Percentiles rank a stretch among this genome's conserved stretches.
phyloP scores from a whole-genome alignment of 2,888 invertebrate genomes.

The Parnassius smintheus region DNA sequence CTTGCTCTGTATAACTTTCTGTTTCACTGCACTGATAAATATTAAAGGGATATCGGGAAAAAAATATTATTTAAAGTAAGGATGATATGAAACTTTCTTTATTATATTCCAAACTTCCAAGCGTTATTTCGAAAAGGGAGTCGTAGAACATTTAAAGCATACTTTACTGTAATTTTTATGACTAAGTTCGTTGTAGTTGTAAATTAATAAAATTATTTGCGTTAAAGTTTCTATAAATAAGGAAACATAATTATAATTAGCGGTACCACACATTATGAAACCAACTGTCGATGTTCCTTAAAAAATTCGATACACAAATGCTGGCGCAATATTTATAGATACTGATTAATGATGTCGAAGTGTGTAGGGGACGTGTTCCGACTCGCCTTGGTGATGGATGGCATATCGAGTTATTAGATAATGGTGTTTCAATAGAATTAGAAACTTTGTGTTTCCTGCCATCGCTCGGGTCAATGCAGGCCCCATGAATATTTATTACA shows the following conservation, averaged over 20 bases:
- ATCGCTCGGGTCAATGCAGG: slow-evolving; percentile 43
- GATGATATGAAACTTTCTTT: no score
- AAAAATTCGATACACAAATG: slow-evolving; percentile 69
- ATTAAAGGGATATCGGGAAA: no score
- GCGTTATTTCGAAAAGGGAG: no score
- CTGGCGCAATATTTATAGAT: slow-evolving; percentile 74
- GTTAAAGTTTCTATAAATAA: no score
- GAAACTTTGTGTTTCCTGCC: slow-evolving; percentile 72
- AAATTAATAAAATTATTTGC: no score
- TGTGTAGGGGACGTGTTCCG: slow-evolving; percentile 63
- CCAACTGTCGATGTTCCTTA: slow-evolving; percentile 23
- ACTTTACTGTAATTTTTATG: no score
- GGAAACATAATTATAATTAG: slow-evolving; percentile 16
- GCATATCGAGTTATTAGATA: slow-evolving; percentile 72
- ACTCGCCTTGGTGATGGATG: slow-evolving; percentile 63
- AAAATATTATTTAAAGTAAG: no score
- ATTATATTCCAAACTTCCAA: no score
- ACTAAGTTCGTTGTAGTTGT: no score
- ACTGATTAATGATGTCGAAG: slow-evolving; percentile 76
- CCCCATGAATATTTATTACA: slow-evolving; percentile 13
- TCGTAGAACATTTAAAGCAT: no score
- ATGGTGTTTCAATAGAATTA: slow-evolving; percentile 79
- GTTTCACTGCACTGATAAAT: no score
- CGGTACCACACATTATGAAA: slow-evolving; percentile 21
- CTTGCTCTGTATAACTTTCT: no score